Base-by-base conservation (phyloP, 1,140 invertebrate genomes). In the Homalodisca vitripennis region DNA sequence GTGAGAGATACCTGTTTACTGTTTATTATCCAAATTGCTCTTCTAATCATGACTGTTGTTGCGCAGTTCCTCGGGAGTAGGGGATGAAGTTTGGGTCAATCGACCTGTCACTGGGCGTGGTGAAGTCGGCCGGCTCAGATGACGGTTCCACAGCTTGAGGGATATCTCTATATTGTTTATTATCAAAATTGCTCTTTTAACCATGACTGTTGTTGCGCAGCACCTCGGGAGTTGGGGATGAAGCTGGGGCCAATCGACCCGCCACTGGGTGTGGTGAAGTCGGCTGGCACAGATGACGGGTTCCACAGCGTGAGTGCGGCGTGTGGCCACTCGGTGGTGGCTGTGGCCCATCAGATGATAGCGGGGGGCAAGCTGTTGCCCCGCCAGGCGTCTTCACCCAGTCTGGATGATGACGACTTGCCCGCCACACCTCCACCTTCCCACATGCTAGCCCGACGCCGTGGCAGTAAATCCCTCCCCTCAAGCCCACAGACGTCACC, bases 61-160 rank as follows among this genome's bases (percentile, higher is more conserved):
- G n/a, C n/a, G n/a, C 63, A 79, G 78, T 51, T 3, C 75, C 71
- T 2, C 72, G 76, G 26, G 72, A 73, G 46, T 66, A 68, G 34
- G 74, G 73, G 13, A 31, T 75, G 66, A 66, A 66, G 22, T 41
- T 70, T 22, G 63, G 67, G 12, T 17, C 30, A 30, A 17, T 67
- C 2, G 46, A 67, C 26, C 63, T 67, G 13, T 26, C 68, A 1
- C 46, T 41, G 74, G 10, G 78, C 77, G 65, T 62, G 2, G 51
- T 69, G 0, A 89, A 89, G 77, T 83, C 87, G 3, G 84, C 83
- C 26, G 86, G 85, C 0, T 82, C 83, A 0, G 87, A 89, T 73
- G 88, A 90, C 79, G 88, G 86, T 87, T 89, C 78, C 87, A 89
- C 77, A 85, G 87, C 68, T n/a, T n/a, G n/a, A n/a, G n/a, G n/a